Conservation (phyloP, 1,140 invertebrate species). For the Oryzaephilus surinamensis region DNA sequence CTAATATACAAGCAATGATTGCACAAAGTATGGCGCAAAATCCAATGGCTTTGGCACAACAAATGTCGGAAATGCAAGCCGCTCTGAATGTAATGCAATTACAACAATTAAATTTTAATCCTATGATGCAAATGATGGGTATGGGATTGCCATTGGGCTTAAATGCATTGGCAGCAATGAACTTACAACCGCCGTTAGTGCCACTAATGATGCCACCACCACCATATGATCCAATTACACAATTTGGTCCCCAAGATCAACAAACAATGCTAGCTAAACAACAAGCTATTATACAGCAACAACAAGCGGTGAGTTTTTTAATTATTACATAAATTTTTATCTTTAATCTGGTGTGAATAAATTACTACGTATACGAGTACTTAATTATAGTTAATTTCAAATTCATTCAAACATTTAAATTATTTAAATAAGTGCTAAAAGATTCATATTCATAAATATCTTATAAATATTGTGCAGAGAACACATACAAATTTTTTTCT, state of each 20-base stretch:
- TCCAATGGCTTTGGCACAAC: slow-evolving; percentile 57
- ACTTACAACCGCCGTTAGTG: slow-evolving; percentile 74
- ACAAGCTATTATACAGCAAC: slow-evolving; percentile 55
- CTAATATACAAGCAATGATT: slow-evolving; percentile 38
- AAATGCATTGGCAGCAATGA: slow-evolving; percentile 76
- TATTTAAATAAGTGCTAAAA: too few relatives aligned
- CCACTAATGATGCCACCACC: slow-evolving; percentile 83
- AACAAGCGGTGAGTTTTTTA: slow-evolving; percentile 58
- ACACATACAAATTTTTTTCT: too few relatives aligned
- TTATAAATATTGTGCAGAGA: too few relatives aligned
- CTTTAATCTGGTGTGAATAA: too few relatives aligned
- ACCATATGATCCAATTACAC: slow-evolving; percentile 55
- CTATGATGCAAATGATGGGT: slow-evolving; percentile 77
- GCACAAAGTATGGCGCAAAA: slow-evolving; percentile 38
- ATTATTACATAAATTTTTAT: too few relatives aligned
- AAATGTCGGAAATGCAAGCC: slow-evolving; percentile 76
- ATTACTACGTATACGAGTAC: too few relatives aligned
- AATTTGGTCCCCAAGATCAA: slow-evolving; percentile 43
- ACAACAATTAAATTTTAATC: slow-evolving; percentile 69
- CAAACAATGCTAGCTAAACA: slow-evolving; percentile 52
- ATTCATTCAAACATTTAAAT: too few relatives aligned
- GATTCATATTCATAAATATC: too few relatives aligned
- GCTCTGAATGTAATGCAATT: slow-evolving; percentile 81
- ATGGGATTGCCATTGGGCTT: slow-evolving; percentile 74
- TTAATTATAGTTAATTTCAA: too few relatives aligned